A percentile compares a stretch with the other conserved stretches of the same genome.
Evolutionary conservation across 2,888 invertebrate genomes (phyloP).

Genomic region (Nemapogon koenigi): DNA sequence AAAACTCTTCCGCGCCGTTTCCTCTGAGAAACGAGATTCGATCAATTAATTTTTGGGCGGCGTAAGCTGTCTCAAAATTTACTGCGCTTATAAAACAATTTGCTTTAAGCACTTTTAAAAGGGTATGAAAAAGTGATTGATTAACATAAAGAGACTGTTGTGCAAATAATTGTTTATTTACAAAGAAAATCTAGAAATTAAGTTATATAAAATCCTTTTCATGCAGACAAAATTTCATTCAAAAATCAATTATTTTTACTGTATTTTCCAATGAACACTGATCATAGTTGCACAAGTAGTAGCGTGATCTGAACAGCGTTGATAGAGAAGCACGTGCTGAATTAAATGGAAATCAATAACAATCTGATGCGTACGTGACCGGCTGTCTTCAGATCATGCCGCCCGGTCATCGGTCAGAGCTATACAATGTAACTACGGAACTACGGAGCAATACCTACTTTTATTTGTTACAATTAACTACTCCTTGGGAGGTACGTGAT

Average conservation of each 20-base stretch:
- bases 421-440: no score
- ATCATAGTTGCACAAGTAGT: no score
- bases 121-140: conserved; percentile 50
- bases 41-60: conserved; percentile 63
- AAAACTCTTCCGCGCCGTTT: conserved; percentile 65
- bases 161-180: no score
- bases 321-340: conserved; percentile 48
- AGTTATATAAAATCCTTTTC: no score
- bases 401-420: conserved; percentile 8
- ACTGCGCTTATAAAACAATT: conserved; percentile 48
- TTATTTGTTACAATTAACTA: no score
- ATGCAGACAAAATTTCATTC: no score
- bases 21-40: conserved; percentile 59
- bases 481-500: no score
- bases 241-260: no score
- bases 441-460: no score
- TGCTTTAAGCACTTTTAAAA: conserved; percentile 25
- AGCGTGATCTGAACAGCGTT: no score
- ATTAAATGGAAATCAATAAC: conserved; percentile 63
- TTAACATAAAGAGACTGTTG: conserved; percentile 26
- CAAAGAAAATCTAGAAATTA: no score
- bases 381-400: conserved; percentile 31
- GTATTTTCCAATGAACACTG: no score
- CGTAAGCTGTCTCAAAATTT: conserved; percentile 57
- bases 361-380: conserved; percentile 43